Conservation (phyloP, 2,888 invertebrate species). For the Eupeodes latifasciatus region DNA sequence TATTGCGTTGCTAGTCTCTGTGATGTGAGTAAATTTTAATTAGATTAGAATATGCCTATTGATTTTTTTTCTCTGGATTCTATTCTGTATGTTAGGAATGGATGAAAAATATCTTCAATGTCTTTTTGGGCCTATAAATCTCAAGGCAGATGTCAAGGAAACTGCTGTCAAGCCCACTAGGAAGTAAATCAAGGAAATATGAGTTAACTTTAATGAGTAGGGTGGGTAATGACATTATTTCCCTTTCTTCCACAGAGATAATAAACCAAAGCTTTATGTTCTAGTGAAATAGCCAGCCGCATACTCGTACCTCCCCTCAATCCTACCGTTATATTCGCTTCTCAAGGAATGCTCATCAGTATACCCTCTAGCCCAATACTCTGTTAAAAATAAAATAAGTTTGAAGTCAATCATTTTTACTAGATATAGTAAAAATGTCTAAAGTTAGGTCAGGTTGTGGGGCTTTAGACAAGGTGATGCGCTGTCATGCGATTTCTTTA, state of each 20-base stretch:
- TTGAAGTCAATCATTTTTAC: too few relatives aligned
- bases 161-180: slow-evolving; percentile 36
- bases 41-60: slow-evolving; percentile 74
- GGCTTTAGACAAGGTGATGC: too few relatives aligned
- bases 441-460: too few relatives aligned
- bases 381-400: too few relatives aligned
- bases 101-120: neutral
- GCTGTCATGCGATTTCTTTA: too few relatives aligned
- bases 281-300: too few relatives aligned
- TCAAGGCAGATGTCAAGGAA: slow-evolving; percentile 28
- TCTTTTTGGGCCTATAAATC: slow-evolving; percentile 15
- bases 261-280: too few relatives aligned
- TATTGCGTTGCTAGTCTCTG: slow-evolving; percentile 52
- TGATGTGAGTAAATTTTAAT: slow-evolving; percentile 71
- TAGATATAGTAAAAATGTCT: too few relatives aligned
- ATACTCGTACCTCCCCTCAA: too few relatives aligned
- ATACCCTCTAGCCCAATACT: too few relatives aligned
- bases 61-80: slow-evolving; percentile 25
- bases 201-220: neutral
- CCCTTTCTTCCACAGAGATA: neutral
- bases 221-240: neutral
- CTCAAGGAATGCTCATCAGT: too few relatives aligned
- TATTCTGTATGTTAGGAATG: slow-evolving; percentile 7
- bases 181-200: slow-evolving; percentile 23
- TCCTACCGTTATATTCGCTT: too few relatives aligned